Evolutionary conservation across 2,113 vertebrate genomes (phyloP).

Genomic region (Chloebia gouldiae): DNA sequence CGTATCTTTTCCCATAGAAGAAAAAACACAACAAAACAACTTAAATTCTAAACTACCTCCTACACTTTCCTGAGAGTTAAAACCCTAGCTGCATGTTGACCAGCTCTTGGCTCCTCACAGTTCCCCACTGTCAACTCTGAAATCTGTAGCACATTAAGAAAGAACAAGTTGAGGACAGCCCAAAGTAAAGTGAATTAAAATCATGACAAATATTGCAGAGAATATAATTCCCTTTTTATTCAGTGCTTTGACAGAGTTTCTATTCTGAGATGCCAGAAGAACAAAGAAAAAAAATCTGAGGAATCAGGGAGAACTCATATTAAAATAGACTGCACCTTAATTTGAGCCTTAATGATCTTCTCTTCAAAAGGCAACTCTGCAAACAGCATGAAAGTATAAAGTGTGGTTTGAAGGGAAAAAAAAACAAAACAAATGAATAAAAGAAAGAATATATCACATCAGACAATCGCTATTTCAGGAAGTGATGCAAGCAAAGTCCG

Average conservation of each 20-base stretch:
- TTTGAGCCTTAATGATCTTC: background rate
- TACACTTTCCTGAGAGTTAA: conserved; percentile 53
- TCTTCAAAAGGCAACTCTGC: background rate
- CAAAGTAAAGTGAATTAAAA: background rate
- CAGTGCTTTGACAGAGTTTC: background rate
- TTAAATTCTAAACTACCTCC: conserved; percentile 30
- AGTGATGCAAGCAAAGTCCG: background rate
- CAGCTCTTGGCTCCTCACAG: background rate
- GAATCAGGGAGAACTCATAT: background rate
- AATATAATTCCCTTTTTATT: background rate
- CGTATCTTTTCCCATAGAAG: conserved; percentile 45
- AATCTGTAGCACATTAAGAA: conserved; percentile 21
- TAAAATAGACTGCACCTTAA: background rate
- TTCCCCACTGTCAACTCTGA: background rate
- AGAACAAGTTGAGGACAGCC: background rate
- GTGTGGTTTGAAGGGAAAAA: background rate
- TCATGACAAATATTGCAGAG: background rate
- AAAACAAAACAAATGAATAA: background rate
- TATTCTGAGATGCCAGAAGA: background rate
- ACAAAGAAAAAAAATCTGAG: background rate
- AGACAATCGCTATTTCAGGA: conserved; percentile 40
- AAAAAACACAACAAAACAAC: background rate
- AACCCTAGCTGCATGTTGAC: background rate
- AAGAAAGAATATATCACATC: background rate
- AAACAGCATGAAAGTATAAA: background rate